These are phyloP conservation scores for Aphodius granarius DNA, from an alignment of 2,888 invertebrate genomes.

Conservation along the genomic window DNA sequence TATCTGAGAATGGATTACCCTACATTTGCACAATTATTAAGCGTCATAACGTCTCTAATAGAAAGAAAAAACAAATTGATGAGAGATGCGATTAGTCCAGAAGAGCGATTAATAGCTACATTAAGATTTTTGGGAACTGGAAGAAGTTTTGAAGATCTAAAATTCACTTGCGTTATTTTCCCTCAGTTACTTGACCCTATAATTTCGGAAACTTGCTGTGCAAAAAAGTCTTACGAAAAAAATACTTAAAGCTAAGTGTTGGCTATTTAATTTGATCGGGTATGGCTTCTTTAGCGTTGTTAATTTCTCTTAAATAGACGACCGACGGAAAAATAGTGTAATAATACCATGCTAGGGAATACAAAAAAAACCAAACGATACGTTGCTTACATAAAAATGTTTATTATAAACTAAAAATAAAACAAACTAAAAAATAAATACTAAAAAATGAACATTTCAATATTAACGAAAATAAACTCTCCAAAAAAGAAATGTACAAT, in stretches of 20 bases:
- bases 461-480: no score
- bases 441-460: no score
- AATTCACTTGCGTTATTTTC: slow-evolving; percentile 38
- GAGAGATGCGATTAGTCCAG: slow-evolving; percentile 32
- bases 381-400: no score
- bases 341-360: no score
- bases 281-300: no score
- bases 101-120: slow-evolving; percentile 34
- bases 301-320: no score
- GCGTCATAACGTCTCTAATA: slow-evolving; percentile 27
- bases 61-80: slow-evolving; percentile 30
- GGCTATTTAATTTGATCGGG: no score
- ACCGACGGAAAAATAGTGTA: no score
- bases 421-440: no score
- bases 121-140: slow-evolving; percentile 37
- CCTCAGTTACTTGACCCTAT: slow-evolving; percentile 38
- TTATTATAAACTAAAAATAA: no score
- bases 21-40: slow-evolving; percentile 29
- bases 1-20: slow-evolving; percentile 34
- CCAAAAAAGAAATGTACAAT: no score
- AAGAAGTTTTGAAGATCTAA: slow-evolving; percentile 37
- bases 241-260: slow-evolving; percentile 34
- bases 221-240: slow-evolving; percentile 35
- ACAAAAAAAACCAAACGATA: no score
- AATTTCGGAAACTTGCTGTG: slow-evolving; percentile 37